phyloP scores from a whole-genome alignment of 2,113 vertebrate species.

The Oxygymnocypris stewartii region DNA sequence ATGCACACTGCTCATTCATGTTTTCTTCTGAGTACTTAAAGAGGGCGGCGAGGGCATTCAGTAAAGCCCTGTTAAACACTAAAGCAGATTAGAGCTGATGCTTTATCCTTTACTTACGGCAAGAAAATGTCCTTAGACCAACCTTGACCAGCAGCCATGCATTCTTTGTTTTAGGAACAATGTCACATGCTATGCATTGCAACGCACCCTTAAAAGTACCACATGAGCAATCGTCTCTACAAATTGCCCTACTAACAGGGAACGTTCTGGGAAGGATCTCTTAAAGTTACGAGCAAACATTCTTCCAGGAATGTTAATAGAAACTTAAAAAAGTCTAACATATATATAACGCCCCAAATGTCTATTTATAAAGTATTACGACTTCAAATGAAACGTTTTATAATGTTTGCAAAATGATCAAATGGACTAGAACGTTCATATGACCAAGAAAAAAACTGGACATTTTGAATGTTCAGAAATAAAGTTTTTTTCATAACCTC shows the following conservation, averaged over 20 bases:
- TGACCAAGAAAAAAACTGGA: no score
- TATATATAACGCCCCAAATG: no score
- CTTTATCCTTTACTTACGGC: slow-evolving; percentile 37
- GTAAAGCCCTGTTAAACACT: slow-evolving; percentile 25
- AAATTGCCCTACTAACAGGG: neutral
- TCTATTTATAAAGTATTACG: no score
- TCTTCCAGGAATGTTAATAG: neutral
- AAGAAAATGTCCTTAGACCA: slow-evolving; percentile 22
- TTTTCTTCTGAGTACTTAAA: slow-evolving; percentile 1
- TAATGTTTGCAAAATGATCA: neutral
- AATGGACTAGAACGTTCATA: neutral
- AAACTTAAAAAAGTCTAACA: no score
- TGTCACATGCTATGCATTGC: neutral
- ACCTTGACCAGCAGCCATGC: slow-evolving; percentile 13
- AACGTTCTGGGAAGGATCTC: neutral
- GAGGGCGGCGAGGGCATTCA: neutral
- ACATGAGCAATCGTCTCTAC: neutral
- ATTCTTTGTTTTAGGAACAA: neutral
- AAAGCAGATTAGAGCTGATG: slow-evolving; percentile 18
- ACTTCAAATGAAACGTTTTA: neutral
- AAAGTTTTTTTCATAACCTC: no score
- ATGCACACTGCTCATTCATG: neutral
- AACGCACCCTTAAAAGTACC: neutral
- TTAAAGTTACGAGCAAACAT: neutral
- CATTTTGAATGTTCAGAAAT: no score